Percentiles rank a stretch among this genome's conserved stretches.
These are phyloP conservation scores for Araneus ventricosus DNA, from an alignment of 1,140 invertebrate genomes.

Conservation along the genomic window DNA sequence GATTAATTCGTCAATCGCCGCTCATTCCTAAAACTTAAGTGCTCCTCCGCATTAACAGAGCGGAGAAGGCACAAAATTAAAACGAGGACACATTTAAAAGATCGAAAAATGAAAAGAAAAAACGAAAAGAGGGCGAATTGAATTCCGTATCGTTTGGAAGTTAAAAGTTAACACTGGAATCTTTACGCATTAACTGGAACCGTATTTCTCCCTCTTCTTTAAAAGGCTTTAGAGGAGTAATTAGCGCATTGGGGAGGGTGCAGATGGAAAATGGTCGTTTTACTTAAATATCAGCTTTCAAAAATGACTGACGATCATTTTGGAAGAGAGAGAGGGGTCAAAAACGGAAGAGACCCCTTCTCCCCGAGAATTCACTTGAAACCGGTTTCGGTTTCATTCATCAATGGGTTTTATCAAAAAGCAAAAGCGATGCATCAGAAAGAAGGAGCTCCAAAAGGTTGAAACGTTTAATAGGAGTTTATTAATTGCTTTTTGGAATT, in stretches of 20 bases:
- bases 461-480: conserved; percentile 57
- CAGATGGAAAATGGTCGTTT: conserved; percentile 63
- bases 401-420: conserved; percentile 62
- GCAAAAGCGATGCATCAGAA: background rate
- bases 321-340: background rate
- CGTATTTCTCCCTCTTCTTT: conserved; percentile 24
- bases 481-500: conserved; percentile 66
- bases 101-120: conserved; percentile 21
- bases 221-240: conserved; percentile 65
- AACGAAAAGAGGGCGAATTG: conserved; percentile 16
- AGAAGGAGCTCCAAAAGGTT: background rate
- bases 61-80: conserved; percentile 49
- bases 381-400: conserved; percentile 16
- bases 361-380: background rate
- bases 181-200: conserved; percentile 27
- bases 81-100: conserved; percentile 55
- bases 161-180: conserved; percentile 33
- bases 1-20: conserved; percentile 68
- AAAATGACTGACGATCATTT: conserved; percentile 47
- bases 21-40: conserved; percentile 59
- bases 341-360: conserved; percentile 27
- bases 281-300: conserved; percentile 54
- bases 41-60: conserved; percentile 50
- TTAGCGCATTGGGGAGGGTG: background rate
- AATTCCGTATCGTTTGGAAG: conserved; percentile 33